Conservation (phyloP, 2,113 vertebrate species). For the Corythoichthys intestinalis region DNA sequence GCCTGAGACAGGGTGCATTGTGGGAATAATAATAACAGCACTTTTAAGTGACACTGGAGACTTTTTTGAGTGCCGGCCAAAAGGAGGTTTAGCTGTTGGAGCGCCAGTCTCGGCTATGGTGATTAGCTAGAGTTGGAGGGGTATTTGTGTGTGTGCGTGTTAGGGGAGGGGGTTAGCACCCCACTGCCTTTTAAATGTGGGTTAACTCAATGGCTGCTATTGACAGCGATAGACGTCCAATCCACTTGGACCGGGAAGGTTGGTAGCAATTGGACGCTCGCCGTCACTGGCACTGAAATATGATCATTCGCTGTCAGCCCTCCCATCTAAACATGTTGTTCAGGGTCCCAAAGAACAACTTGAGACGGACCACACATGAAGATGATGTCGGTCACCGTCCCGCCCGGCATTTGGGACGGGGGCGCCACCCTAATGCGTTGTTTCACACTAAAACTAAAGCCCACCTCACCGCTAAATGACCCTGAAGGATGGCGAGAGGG, state of each 20-base stretch:
- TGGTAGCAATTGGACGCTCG: no score
- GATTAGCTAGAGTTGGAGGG: constrained; percentile 45
- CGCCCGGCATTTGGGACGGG: constrained; percentile 61
- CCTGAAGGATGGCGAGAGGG: constrained; percentile 10
- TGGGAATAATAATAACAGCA: constrained; percentile 42
- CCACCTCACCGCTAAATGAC: constrained; percentile 59
- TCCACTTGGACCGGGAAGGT: no score
- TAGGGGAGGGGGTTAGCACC: constrained; percentile 28
- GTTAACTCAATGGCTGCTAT: constrained; percentile 20
- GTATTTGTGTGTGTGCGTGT: neutral
- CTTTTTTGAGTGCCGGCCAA: constrained; percentile 51
- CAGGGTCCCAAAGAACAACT: no score
- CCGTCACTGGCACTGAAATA: no score
- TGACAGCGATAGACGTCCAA: no score
- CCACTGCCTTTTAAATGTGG: constrained; percentile 61
- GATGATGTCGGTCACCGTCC: constrained; percentile 43
- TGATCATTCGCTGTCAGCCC: no score
- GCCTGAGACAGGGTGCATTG: constrained; percentile 18
- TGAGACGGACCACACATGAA: constrained; percentile 58
- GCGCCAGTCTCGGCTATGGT: constrained; percentile 45
- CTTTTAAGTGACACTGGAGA: constrained; percentile 61
- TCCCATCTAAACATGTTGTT: no score
- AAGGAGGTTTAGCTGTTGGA: constrained; percentile 32
- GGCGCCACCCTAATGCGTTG: constrained; percentile 64
- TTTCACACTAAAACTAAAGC: constrained; percentile 63